Evolutionary conservation across 1,140 invertebrate genomes (phyloP).

Genomic region (Ganaspis sp.): DNA sequence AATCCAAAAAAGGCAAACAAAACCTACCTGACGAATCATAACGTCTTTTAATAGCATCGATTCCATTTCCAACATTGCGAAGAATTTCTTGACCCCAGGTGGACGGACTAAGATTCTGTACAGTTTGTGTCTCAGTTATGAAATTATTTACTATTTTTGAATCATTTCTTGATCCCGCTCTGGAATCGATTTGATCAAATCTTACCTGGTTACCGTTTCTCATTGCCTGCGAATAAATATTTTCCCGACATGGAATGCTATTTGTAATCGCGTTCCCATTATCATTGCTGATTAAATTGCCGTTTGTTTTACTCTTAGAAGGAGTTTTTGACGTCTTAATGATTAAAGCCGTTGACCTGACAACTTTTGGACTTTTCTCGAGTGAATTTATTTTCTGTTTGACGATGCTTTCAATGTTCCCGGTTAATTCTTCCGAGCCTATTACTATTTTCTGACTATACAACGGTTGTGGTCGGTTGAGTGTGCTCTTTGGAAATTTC

Average conservation of each 20-base stretch:
- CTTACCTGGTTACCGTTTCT: constrained; percentile 46
- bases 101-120: constrained; percentile 5
- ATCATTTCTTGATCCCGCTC: not conserved
- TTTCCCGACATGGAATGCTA: not conserved
- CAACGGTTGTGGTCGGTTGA: constrained; percentile 68
- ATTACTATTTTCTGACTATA: constrained; percentile 76
- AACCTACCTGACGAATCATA: constrained; percentile 27
- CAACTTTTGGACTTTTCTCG: constrained; percentile 70
- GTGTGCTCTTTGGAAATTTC: constrained; percentile 73
- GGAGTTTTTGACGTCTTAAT: constrained; percentile 70
- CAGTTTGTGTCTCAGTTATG: constrained; percentile 26
- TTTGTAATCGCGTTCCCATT: not conserved
- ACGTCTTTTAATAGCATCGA: constrained; percentile 18
- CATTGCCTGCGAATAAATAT: not conserved
- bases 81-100: constrained; percentile 1
- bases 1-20: not conserved
- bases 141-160: constrained; percentile 41
- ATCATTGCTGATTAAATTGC: constrained; percentile 35
- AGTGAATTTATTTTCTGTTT: constrained; percentile 69
- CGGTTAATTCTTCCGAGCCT: constrained; percentile 71
- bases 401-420: constrained; percentile 71
- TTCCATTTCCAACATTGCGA: constrained; percentile 26
- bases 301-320: constrained; percentile 47
- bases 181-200: constrained; percentile 28
- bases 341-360: constrained; percentile 72